These are phyloP conservation scores for Sternarchorhynchus goeldii DNA, from an alignment of 2,797 vertebrate species.

Conservation along the genomic window DNA sequence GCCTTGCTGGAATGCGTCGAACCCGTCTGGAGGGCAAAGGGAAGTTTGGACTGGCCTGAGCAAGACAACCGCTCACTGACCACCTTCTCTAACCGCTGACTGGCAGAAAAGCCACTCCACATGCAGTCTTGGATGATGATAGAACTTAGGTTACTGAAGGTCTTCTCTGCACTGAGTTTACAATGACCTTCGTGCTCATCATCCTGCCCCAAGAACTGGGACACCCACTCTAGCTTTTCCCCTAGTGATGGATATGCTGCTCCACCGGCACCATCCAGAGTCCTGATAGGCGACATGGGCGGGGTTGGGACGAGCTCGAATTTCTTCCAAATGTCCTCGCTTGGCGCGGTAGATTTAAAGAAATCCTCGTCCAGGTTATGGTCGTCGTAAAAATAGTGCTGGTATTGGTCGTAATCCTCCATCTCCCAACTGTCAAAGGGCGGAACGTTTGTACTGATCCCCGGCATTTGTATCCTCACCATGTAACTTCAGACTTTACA, in stretches of 20 bases:
- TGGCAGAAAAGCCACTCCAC: slow-evolving; percentile 95
- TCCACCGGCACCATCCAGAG: slow-evolving; percentile 72
- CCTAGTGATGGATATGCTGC: slow-evolving; percentile 72
- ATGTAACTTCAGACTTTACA: slow-evolving; percentile 15
- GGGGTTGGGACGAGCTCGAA: slow-evolving; percentile 93
- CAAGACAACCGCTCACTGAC: slow-evolving; percentile 77
- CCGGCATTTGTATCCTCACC: slow-evolving; percentile 68
- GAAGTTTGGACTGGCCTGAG: slow-evolving; percentile 56
- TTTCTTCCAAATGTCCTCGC: slow-evolving; percentile 99
- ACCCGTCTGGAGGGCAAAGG: slow-evolving; percentile 46
- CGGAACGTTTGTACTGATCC: slow-evolving; percentile 70
- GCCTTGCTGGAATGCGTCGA: slow-evolving; percentile 59
- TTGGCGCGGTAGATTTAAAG: slow-evolving; percentile 91
- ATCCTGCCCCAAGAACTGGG: slow-evolving; percentile 80
- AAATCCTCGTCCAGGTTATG: slow-evolving; percentile 88
- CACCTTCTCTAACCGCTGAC: slow-evolving; percentile 88
- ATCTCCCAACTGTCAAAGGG: slow-evolving; percentile 82
- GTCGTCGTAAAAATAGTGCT: slow-evolving; percentile 93
- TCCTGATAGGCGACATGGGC: slow-evolving; percentile 84
- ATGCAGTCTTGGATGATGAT: slow-evolving; percentile 96
- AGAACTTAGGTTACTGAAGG: slow-evolving; percentile 86
- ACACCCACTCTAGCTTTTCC: slow-evolving; percentile 80
- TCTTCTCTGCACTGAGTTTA: slow-evolving; percentile 75
- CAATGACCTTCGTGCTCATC: slow-evolving; percentile 79
- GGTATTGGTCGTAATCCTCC: slow-evolving; percentile 87